Evolutionary conservation across 2,888 invertebrate species (phyloP).

Genomic region (Cerceris rybyensis): DNA sequence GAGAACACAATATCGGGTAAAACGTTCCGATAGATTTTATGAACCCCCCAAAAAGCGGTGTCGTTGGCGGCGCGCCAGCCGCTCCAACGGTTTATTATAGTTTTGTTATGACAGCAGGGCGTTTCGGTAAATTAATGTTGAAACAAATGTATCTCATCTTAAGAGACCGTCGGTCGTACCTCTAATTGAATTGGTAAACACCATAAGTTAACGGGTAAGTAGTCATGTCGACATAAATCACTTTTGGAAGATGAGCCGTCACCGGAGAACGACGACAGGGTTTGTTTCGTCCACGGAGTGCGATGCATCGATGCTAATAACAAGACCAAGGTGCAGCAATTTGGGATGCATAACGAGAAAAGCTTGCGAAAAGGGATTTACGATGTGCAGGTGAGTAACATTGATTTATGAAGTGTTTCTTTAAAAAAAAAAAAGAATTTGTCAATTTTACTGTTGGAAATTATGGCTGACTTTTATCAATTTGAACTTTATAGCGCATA

Average conservation of each 20-base stretch:
- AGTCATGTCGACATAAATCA: constrained; percentile 78
- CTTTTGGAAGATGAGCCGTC: constrained; percentile 69
- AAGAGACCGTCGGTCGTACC: constrained; percentile 70
- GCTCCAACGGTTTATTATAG: constrained; percentile 79
- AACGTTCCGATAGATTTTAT: constrained; percentile 73
- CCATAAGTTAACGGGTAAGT: constrained; percentile 79
- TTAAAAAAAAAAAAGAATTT: no score
- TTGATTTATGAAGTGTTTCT: no score
- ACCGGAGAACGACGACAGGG: constrained; percentile 34
- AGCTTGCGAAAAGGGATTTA: no score
- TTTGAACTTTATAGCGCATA: no score
- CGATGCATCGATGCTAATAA: not conserved
- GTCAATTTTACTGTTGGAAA: no score
- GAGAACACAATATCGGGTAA: constrained; percentile 51
- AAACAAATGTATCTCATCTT: constrained; percentile 79
- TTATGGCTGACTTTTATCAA: no score
- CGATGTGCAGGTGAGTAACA: no score
- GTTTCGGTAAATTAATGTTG: constrained; percentile 81
- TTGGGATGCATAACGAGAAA: no score
- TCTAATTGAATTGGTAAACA: constrained; percentile 82
- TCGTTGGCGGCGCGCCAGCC: constrained; percentile 65
- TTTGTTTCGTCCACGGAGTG: not conserved
- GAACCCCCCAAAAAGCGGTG: constrained; percentile 54
- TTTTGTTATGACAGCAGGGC: constrained; percentile 80
- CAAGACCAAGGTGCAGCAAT: no score